Conservation (phyloP, 2,113 vertebrate species). For the Varanus salvator region DNA sequence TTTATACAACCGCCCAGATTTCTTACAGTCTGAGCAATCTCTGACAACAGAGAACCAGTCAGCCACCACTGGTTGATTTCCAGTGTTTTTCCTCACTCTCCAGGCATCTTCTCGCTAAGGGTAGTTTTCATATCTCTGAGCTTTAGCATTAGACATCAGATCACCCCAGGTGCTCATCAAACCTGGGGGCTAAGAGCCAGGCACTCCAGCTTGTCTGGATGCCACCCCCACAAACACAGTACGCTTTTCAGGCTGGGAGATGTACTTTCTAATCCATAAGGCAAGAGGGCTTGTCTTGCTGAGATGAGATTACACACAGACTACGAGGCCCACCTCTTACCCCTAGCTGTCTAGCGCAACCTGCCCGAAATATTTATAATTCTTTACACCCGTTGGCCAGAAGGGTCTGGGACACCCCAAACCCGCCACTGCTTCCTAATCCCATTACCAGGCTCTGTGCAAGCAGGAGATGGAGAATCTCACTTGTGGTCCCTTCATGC, state of each 20-base stretch:
- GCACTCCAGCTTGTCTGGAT: background rate
- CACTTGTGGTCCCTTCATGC: background rate
- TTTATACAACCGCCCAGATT: background rate
- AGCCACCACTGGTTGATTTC: background rate
- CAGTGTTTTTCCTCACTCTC: background rate
- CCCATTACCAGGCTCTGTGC: background rate
- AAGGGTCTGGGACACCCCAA: background rate
- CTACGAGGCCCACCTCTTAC: background rate
- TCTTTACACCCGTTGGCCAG: background rate
- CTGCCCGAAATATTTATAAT: background rate
- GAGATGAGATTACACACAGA: background rate
- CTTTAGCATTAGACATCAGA: background rate
- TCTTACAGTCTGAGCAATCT: too few relatives aligned
- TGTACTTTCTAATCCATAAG: background rate
- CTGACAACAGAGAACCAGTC: background rate
- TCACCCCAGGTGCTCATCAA: background rate
- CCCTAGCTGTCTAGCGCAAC: background rate
- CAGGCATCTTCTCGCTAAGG: background rate
- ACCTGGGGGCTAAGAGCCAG: background rate
- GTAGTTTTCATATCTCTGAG: too few relatives aligned
- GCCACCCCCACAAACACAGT: background rate
- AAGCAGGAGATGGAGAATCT: background rate
- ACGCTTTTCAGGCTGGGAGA: background rate
- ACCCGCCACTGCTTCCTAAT: background rate
- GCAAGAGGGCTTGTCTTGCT: background rate